These are phyloP conservation scores for Apus apus DNA, from an alignment of 2,113 vertebrate species.

Conservation along the genomic window DNA sequence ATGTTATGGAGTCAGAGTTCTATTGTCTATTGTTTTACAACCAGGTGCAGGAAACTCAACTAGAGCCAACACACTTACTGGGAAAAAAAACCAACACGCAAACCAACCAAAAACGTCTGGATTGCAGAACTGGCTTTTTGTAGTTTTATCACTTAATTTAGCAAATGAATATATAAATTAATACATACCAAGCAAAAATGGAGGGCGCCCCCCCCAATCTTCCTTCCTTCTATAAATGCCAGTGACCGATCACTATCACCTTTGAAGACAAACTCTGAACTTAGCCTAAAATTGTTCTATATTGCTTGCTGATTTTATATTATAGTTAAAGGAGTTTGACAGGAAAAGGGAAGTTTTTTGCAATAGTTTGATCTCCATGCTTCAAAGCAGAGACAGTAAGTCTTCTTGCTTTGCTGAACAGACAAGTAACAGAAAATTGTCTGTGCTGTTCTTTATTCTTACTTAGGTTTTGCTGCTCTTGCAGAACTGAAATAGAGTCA, in stretches of 20 bases:
- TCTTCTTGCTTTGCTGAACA: neutral
- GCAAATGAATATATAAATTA: neutral
- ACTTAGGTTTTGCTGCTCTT: neutral
- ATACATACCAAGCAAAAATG: neutral
- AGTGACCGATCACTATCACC: neutral
- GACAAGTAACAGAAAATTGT: neutral
- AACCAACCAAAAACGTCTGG: neutral
- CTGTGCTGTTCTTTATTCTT: neutral
- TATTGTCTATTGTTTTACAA: conserved; percentile 72
- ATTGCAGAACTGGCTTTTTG: neutral
- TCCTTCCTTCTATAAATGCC: neutral
- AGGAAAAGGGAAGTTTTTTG: neutral
- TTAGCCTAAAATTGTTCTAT: neutral
- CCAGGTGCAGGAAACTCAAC: conserved; percentile 72
- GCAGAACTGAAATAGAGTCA: neutral
- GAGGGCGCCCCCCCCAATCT: neutral
- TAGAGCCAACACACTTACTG: conserved; percentile 30
- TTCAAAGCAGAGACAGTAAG: neutral
- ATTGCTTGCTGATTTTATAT: neutral
- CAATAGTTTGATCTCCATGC: neutral
- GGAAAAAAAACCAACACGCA: neutral
- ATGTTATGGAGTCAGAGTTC: neutral
- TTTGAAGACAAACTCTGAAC: neutral
- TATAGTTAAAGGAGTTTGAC: neutral
- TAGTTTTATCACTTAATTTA: neutral